phyloP scores from a whole-genome alignment of 2,888 invertebrate species.

The Macropis europaea region DNA sequence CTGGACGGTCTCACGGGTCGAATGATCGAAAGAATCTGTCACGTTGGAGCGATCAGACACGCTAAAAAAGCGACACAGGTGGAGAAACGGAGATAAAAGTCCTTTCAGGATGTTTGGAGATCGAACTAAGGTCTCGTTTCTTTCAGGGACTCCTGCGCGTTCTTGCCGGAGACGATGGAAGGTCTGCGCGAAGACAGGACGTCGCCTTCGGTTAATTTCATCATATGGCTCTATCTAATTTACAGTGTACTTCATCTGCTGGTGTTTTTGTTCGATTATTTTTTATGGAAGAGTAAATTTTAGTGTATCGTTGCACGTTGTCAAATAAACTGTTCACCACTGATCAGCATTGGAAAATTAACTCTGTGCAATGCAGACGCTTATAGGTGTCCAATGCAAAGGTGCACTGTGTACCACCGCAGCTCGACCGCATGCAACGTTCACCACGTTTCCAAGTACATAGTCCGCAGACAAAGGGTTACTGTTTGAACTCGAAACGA shows the following conservation, averaged over 20 bases:
- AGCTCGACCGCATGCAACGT: too few species aligned
- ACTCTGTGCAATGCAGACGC: too few species aligned
- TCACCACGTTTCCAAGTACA: too few species aligned
- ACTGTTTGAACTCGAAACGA: too few species aligned
- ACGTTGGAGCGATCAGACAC: conserved; percentile 30
- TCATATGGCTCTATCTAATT: conserved; percentile 59
- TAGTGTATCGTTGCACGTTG: too few species aligned
- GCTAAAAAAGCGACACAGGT: conserved; percentile 21
- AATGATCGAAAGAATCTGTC: conserved; percentile 40
- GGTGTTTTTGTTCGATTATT: conserved; percentile 61
- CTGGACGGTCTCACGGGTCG: conserved; percentile 32
- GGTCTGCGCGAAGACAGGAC: conserved; percentile 7
- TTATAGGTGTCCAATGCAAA: too few species aligned
- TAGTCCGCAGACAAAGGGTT: too few species aligned
- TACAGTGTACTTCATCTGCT: conserved; percentile 55
- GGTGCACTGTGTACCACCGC: too few species aligned
- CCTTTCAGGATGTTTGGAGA: not conserved
- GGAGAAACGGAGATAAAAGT: not conserved
- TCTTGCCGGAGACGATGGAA: conserved; percentile 33
- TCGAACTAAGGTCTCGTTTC: not conserved
- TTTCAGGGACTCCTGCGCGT: conserved; percentile 37
- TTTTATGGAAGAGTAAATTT: conserved; percentile 62
- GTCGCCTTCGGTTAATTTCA: conserved; percentile 45
- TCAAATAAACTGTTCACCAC: too few species aligned
- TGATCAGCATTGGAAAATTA: too few species aligned